These are phyloP conservation scores for Otolemur crassicaudatus DNA, from an alignment of 2,797 vertebrate species.

Conservation along the genomic window DNA sequence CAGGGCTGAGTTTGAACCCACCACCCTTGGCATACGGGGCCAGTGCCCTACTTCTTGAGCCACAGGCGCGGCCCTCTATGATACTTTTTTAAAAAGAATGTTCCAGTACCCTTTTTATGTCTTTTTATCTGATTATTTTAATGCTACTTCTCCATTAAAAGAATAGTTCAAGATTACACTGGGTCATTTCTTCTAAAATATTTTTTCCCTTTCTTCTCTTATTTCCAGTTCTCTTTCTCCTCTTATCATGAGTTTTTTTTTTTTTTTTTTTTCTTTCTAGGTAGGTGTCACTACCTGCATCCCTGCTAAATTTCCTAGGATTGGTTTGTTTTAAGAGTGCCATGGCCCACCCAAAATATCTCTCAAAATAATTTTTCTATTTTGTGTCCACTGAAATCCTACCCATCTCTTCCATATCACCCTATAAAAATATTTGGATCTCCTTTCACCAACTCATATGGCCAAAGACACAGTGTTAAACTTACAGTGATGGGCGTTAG, in stretches of 20 bases:
- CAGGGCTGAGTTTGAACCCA: no score
- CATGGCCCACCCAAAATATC: background rate
- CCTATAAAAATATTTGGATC: background rate
- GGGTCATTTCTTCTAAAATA: background rate
- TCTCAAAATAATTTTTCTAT: background rate
- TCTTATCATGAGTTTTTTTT: background rate
- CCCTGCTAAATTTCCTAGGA: background rate
- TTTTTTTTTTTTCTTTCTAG: background rate
- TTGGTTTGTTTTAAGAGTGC: background rate
- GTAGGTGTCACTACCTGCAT: background rate
- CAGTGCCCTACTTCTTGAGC: no score
- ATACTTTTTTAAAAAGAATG: background rate
- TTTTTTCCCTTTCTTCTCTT: background rate
- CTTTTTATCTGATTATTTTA: background rate
- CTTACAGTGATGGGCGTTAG: background rate
- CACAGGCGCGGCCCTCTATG: no score
- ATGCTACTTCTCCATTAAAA: background rate
- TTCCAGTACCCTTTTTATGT: background rate
- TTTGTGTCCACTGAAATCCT: background rate
- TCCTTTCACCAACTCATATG: background rate
- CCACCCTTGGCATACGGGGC: no score
- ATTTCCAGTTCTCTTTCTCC: background rate
- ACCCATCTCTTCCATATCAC: background rate
- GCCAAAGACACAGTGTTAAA: background rate
- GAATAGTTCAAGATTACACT: background rate